phyloP scores from a whole-genome alignment of 2,113 vertebrate species.

The Otus sunia region DNA sequence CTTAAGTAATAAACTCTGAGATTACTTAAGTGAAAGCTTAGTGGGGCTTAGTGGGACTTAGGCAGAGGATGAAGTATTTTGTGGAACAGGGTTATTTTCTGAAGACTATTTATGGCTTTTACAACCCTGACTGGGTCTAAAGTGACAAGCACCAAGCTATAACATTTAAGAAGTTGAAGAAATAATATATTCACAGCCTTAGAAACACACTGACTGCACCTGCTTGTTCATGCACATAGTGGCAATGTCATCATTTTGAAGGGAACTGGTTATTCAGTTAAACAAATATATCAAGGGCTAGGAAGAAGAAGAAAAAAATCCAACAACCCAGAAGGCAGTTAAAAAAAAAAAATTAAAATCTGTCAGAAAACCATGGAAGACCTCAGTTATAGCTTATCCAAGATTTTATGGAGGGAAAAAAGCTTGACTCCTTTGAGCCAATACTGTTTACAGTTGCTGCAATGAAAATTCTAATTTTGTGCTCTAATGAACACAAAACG shows the following conservation, averaged over 20 bases:
- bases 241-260: slow-evolving; percentile 29
- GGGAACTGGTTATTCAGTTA: slow-evolving; percentile 37
- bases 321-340: neutral
- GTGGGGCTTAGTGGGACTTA: neutral
- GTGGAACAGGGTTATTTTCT: neutral
- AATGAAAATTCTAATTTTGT: slow-evolving; percentile 86
- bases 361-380: slow-evolving; percentile 17
- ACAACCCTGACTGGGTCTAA: slow-evolving; percentile 48
- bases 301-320: neutral
- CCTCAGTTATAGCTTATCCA: slow-evolving; percentile 57
- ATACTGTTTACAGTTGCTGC: slow-evolving; percentile 76
- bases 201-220: slow-evolving; percentile 3
- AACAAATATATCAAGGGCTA: slow-evolving; percentile 25
- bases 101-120: slow-evolving; percentile 43
- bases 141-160: slow-evolving; percentile 50
- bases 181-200: slow-evolving; percentile 54
- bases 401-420: slow-evolving; percentile 70
- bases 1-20: neutral
- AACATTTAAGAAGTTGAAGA: slow-evolving; percentile 51
- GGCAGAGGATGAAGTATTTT: slow-evolving; percentile 17
- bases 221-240: slow-evolving; percentile 16
- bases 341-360: slow-evolving; percentile 50
- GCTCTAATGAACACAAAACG: slow-evolving; percentile 83
- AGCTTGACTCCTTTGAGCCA: slow-evolving; percentile 67
- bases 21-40: slow-evolving; percentile 33